Base-by-base conservation (phyloP, 2,888 invertebrate species). In the Fragum whitleyi region DNA sequence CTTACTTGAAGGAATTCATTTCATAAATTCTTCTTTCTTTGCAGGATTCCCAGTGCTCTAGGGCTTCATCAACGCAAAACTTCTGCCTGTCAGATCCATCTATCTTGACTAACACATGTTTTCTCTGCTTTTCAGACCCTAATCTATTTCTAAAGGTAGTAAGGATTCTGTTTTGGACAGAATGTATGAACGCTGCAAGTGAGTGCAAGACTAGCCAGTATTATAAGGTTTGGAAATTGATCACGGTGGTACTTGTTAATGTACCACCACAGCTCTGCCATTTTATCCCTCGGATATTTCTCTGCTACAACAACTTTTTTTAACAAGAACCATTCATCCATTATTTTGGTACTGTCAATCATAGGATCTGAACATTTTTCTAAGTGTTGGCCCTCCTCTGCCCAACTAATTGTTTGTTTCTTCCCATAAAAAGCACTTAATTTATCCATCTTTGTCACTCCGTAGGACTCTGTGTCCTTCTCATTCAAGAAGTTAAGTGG, bases 111-210 rank as follows among this genome's bases (percentile, higher is more conserved):
- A 16, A 11, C 73, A 71, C 39, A 16, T 74, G 71, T 29, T 70
- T 47, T 2, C 42, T 16, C 39, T 70, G 79, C 6, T n/a, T 79
- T n/a, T 74, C 74, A 55, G 62, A 19, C 36, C 16, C 39, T 5
- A 79, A 61, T 80, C 86, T 87, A 79, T 65, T 86, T 76, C 51
- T 79, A 28, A 32, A 72, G 69, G 47, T 74, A 19, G 47, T 57
- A 0, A 71, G 57, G 23, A 79, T 70, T 65, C 26, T 57, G 19
- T 79, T 79, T 29, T 79, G 74, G 19, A 74, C 62, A 26, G 74
- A 74, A 26, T 51, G 78, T 78, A 47, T 78, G 68, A 9, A 78
- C 79, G 19, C 57, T 42, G 21, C 55, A 79, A 16, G 77, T 81
- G 14, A 81, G 74, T 14, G 70, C 77, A 26, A 77, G 71, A 6